phyloP scores from a whole-genome alignment of 1,140 invertebrate genomes.

The Aphidius gifuensis region DNA sequence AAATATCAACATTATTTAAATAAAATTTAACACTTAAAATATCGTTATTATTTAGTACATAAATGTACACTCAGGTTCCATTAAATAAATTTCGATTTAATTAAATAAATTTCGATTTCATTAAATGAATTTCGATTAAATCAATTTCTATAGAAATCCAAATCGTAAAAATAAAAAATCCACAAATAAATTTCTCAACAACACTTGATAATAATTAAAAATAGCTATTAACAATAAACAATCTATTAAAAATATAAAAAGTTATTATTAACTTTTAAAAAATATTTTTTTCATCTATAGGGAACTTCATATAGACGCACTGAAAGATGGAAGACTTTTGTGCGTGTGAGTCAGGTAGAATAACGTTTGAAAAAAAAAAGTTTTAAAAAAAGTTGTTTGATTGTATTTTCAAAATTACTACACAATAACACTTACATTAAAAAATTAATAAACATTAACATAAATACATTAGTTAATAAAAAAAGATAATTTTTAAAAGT shows the following conservation, averaged over 20 bases:
- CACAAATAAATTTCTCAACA: background rate
- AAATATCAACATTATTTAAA: background rate
- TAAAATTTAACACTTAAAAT: slow-evolving; percentile 3
- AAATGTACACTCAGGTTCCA: background rate
- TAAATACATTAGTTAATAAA: slow-evolving; percentile 36
- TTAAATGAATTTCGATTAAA: too few species aligned
- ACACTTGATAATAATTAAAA: background rate
- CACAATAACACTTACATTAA: background rate
- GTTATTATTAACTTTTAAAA: slow-evolving; percentile 43
- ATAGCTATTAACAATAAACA: slow-evolving; percentile 5
- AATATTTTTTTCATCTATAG: slow-evolving; percentile 57
- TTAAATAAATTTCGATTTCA: background rate
- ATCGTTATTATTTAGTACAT: background rate
- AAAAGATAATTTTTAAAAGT: slow-evolving; percentile 19
- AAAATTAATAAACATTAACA: slow-evolving; percentile 41
- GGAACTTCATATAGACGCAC: slow-evolving; percentile 68
- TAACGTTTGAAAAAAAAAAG: slow-evolving; percentile 21
- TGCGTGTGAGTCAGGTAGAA: slow-evolving; percentile 56
- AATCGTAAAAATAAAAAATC: too few species aligned
- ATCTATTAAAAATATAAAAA: slow-evolving; percentile 8
- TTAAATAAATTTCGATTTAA: background rate
- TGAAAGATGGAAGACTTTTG: slow-evolving; percentile 57
- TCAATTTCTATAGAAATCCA: too few species aligned
- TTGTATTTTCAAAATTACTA: background rate
- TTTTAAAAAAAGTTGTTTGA: slow-evolving; percentile 14